Base-by-base conservation (phyloP, 2,888 invertebrate species). In the Eilema griseolum region DNA sequence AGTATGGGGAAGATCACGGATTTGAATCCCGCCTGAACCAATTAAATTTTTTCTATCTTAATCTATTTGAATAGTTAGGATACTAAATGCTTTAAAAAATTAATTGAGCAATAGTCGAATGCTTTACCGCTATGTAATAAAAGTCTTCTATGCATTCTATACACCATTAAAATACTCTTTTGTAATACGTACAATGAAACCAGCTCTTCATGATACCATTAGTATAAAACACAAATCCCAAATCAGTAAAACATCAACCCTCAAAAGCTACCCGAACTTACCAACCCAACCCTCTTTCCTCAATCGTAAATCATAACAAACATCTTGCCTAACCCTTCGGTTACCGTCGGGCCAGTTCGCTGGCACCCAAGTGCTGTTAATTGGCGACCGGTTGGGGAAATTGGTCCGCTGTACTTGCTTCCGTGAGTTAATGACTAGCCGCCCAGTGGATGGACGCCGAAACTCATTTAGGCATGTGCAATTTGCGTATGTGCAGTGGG, bases 371-470 rank as follows among this genome's bases (percentile, higher is more conserved):
- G 92, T 92, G 92, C 87, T 88, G 92, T 93, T 94, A 95, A 95
- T 94, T 94, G 94, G 91, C 91, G 90, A 90, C 92, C 90, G 91
- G 91, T 89, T 84, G 85, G 89, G 94, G 94, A 94, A 94, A 94
- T 94, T 94, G 93, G 94, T 91, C 90, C 90, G 92, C 94, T 93
- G 93, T 92, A 91, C 91, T 92, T 87, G 91, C 93, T 94, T 95
- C 95, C 95, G 95, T 84, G 90, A 93, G 90, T 94, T 94, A 94
- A 94, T 93, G 94, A 95, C 95, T 93, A 88, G 89, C 89, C 88
- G 90, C 89, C 93, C 92, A 89, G 93, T 92, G 90, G 94, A 93
- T 90, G 94, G 93, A 92, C 93, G 91, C 85, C 90, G 90, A 90
- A 95, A 95, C 92, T 92, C 91, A 91, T 94, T 95, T 95, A 93